Evolutionary conservation across 2,113 vertebrate species (phyloP), one percentile per base, ranked within the genome.

Genomic region (Pseudopipra pipra): DNA sequence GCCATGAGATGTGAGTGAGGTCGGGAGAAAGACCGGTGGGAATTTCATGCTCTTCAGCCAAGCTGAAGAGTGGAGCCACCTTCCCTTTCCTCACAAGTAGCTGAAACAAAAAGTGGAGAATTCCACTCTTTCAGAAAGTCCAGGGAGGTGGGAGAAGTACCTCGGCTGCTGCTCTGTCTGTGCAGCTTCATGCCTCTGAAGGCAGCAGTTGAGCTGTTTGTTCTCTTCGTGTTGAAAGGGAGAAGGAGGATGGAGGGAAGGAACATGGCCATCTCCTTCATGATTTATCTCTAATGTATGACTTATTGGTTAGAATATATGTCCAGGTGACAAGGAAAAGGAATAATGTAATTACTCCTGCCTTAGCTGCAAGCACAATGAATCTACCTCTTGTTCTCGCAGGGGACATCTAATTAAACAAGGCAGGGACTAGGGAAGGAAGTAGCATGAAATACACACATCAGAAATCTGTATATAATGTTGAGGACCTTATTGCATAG

Each of bases 311-410:
- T 72, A 76, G 72, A 84, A 90, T 80, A n/a, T 51, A 61, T 72
- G 44, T 87, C 71, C 82, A 67, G 56, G 49, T 93, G 83, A 62
- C 51, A 96, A 72, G 43, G 37, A 84, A 95, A 95, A 95, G 68
- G 31, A 76, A 65, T 61, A 89, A 88, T 70, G 31, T 85, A 83
- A 85, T 78, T 77, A 89, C 46, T 85, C 27, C 66, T 95, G 80
- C 87, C 63, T 92, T 75, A 86, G 74, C 51, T 95, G 71, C 51
- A 65, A 85, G 72, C 67, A 91, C 70, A 80, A 83, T 67, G 51
- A 93, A 83, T 89, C 73, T 58, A 90, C 84, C 65, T 94, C 47
- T 58, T 95, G 67, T 65, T 87, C 58, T 84, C 5, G 0, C 62
- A 72, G 76, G 25, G 76, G 37, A 47, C 51, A 76, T 39, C 63